Conservation (phyloP, 2,113 vertebrate species). For the Zapornia atra region DNA sequence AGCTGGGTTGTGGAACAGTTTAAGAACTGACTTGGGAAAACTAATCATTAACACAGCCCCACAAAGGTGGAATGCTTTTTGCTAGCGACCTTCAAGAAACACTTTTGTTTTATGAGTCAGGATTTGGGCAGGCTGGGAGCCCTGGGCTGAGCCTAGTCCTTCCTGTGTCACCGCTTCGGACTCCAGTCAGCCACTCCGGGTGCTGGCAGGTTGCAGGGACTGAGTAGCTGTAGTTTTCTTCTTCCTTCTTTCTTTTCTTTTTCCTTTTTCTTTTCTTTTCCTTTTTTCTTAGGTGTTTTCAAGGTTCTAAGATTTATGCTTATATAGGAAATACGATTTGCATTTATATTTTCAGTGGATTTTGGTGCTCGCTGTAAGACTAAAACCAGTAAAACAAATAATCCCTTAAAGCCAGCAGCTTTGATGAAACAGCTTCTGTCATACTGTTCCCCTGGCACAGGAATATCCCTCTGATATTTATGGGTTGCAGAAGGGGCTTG, state of each 20-base stretch:
- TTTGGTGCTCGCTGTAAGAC: neutral
- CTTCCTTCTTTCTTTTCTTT: too few relatives aligned
- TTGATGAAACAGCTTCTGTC: neutral
- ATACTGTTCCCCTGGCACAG: neutral
- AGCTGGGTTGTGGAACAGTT: neutral
- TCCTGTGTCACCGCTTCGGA: accelerated
- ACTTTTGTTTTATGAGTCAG: neutral
- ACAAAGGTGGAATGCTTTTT: neutral
- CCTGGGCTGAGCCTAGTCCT: neutral
- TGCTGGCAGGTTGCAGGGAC: neutral
- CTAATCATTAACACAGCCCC: neutral
- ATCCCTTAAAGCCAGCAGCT: neutral
- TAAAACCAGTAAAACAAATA: neutral
- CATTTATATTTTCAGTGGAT: neutral
- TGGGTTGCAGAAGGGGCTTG: neutral
- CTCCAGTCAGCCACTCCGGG: neutral
- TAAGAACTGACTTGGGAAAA: neutral
- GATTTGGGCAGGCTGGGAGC: neutral
- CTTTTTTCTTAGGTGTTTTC: neutral
- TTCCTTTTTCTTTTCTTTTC: neutral
- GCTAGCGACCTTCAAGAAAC: neutral
- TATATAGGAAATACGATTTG: neutral
- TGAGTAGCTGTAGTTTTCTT: neutral
- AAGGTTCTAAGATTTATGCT: neutral
- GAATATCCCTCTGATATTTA: neutral